phyloP scores from a whole-genome alignment of 2,113 vertebrate species.

The Recurvirostra avosetta region DNA sequence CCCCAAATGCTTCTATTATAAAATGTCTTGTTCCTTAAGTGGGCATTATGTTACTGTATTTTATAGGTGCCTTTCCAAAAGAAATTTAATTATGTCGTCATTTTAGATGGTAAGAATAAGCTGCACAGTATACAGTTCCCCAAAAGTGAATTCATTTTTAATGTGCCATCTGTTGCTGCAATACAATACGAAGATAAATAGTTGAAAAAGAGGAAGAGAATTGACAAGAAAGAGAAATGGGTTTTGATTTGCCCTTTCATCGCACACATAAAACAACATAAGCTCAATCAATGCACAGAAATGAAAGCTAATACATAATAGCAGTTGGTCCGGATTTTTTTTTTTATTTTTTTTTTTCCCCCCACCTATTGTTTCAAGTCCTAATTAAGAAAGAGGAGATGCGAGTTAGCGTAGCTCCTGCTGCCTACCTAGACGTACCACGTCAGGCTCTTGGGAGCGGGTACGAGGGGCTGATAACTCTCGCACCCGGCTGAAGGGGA shows the following conservation, averaged over 20 bases:
- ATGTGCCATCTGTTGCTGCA: constrained; percentile 57
- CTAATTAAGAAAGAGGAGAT: constrained; percentile 68
- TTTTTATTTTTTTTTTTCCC: too few relatives aligned
- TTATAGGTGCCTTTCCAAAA: constrained; percentile 13
- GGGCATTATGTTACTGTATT: background rate
- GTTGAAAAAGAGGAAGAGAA: constrained; percentile 54
- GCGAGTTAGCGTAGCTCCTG: constrained; percentile 37
- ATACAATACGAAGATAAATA: constrained; percentile 44
- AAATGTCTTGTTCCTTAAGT: background rate
- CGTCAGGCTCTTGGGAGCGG: constrained; percentile 58
- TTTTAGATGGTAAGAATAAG: constrained; percentile 7
- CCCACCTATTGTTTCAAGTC: constrained; percentile 62
- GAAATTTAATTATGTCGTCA: background rate
- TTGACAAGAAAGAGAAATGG: constrained; percentile 61
- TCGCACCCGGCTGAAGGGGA: constrained; percentile 54
- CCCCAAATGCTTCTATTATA: background rate
- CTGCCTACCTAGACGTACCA: constrained; percentile 42
- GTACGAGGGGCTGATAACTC: constrained; percentile 21
- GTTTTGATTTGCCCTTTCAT: constrained; percentile 76
- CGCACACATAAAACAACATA: constrained; percentile 39
- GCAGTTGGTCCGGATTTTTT: constrained; percentile 36
- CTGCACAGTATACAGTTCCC: background rate
- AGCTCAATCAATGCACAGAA: constrained; percentile 73
- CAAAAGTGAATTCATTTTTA: constrained; percentile 56
- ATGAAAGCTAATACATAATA: constrained; percentile 77